Evolutionary conservation across 2,888 invertebrate species (phyloP).

Genomic region (Sinohyriopsis cumingii): DNA sequence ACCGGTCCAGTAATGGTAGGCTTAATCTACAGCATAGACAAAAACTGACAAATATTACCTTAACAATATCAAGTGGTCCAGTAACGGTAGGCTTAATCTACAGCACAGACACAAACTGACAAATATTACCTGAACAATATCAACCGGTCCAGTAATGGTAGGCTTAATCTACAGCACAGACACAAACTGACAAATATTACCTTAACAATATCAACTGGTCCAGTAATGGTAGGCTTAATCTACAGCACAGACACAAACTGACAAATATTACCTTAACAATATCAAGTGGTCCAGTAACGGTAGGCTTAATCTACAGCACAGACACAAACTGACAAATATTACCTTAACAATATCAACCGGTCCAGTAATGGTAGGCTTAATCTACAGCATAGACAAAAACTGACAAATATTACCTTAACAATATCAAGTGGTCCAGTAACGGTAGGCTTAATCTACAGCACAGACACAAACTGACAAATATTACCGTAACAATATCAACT

Average conservation of each 20-base stretch:
- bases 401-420: constrained; percentile 76
- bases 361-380: no score
- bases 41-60: constrained; percentile 71
- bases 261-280: constrained; percentile 78
- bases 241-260: neutral
- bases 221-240: no score
- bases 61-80: constrained; percentile 82
- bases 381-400: neutral
- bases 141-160: no score
- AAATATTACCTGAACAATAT: constrained; percentile 78
- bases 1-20: no score
- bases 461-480: constrained; percentile 7
- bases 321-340: constrained; percentile 16
- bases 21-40: neutral
- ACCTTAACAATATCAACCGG: constrained; percentile 81
- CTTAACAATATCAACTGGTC: constrained; percentile 82
- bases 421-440: no score
- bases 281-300: no score
- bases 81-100: no score
- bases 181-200: constrained; percentile 57
- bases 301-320: no score
- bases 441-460: no score
- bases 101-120: neutral
- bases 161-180: no score
- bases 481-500: constrained; percentile 80